Conservation (phyloP, 2,888 invertebrate genomes). For the Stenodera caucasica region DNA sequence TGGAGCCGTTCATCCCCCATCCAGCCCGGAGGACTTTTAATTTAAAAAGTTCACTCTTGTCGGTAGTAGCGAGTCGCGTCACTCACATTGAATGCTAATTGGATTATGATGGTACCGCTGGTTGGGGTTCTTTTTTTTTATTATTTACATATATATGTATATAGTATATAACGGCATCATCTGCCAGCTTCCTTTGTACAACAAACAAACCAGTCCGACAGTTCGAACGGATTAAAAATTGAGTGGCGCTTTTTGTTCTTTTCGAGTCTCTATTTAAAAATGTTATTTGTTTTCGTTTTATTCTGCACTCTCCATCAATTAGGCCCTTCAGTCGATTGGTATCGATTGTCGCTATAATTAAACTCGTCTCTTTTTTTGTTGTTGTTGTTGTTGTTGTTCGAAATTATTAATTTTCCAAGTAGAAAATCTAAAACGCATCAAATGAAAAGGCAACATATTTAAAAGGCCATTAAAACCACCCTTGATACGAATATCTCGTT, state of each 20-base stretch:
- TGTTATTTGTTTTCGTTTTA: conserved; percentile 38
- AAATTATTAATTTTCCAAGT: not conserved
- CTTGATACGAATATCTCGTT: conserved; percentile 11
- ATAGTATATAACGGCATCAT: conserved; percentile 49
- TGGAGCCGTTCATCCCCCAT: conserved; percentile 21
- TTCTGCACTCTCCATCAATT: conserved; percentile 19
- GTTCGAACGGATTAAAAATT: conserved; percentile 48
- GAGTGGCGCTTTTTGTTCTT: conserved; percentile 43
- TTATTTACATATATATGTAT: too few relatives aligned
- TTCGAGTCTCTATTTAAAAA: conserved; percentile 37
- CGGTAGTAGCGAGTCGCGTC: conserved; percentile 43
- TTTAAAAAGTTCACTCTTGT: conserved; percentile 50
- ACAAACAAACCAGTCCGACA: conserved; percentile 43
- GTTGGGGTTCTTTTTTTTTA: conserved; percentile 50
- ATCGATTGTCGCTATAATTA: not conserved
- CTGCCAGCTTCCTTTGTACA: conserved; percentile 45
- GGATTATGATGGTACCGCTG: conserved; percentile 52
- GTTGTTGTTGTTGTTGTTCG: too few relatives aligned
- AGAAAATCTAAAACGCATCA: not conserved
- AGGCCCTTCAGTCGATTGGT: not conserved
- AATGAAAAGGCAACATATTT: not conserved
- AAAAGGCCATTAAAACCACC: not conserved
- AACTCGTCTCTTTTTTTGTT: not conserved
- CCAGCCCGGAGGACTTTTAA: conserved; percentile 46
- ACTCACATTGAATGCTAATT: conserved; percentile 52